phyloP scores from a whole-genome alignment of 1,140 invertebrate genomes.

The Phenacoccus solenopsis region DNA sequence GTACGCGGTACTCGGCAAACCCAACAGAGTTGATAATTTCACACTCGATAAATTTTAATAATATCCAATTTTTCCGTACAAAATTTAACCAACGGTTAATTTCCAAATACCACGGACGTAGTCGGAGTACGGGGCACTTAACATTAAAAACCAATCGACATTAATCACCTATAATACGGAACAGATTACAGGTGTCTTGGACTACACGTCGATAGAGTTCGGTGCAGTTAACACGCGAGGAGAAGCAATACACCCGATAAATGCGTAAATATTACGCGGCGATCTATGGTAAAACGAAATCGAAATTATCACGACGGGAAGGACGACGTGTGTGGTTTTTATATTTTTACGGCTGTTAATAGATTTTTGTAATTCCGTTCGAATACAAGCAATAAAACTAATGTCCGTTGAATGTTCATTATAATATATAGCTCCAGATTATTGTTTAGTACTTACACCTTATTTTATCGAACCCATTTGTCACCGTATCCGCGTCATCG shows the following conservation, averaged over 20 bases:
- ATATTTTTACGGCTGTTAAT: slow-evolving; percentile 7
- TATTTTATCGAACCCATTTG: slow-evolving; percentile 5
- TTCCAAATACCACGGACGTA: too few relatives aligned
- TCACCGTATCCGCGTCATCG: background rate
- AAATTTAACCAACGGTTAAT: background rate
- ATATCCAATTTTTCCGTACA: background rate
- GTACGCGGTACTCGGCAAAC: too few relatives aligned
- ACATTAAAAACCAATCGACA: slow-evolving; percentile 2
- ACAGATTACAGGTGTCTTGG: background rate
- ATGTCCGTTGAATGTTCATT: slow-evolving; percentile 12
- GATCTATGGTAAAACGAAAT: background rate
- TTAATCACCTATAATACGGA: background rate
- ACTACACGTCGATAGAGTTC: background rate
- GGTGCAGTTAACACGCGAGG: background rate
- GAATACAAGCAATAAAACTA: slow-evolving; percentile 13
- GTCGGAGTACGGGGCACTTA: background rate
- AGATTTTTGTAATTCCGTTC: slow-evolving; percentile 12
- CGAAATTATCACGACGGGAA: slow-evolving; percentile 1
- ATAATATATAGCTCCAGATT: slow-evolving; percentile 13
- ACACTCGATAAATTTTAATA: background rate
- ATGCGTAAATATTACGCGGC: slow-evolving; percentile 5
- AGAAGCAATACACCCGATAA: background rate
- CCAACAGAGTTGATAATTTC: too few relatives aligned
- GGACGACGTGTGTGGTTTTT: slow-evolving; percentile 13
- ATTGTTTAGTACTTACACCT: slow-evolving; percentile 7